Base-by-base conservation (phyloP, 2,113 vertebrate species). In the Aptenodytes forsteri region DNA sequence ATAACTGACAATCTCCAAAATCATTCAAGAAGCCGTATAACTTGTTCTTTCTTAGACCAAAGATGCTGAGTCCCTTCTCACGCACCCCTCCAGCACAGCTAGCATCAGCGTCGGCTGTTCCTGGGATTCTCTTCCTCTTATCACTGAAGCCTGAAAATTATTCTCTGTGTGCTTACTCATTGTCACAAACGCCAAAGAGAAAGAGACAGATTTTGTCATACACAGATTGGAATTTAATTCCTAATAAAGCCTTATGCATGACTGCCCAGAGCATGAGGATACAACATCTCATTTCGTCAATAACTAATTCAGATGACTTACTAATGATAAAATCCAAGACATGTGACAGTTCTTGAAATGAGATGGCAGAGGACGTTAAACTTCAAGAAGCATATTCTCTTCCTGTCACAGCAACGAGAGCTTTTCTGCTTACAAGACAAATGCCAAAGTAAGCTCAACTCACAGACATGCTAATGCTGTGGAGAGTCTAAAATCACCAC, bases 1-100 rank as follows among this genome's bases (percentile, higher is more conserved):
- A 0, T 50, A 86, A 78, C 38, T 32, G 46, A 23, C 20, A 55
- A 44, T 2, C 30, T 23, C 88, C 59, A 11, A 47, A 75, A 59
- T 26, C 8, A 4, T 2, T 46, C 47, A 38, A 6, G 32, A 47
- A 58, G 70, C 30, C 0, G 0, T 4, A 18, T 32, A 83, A 70
- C n/a, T 20, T 29, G 23, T 54, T 59, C 18, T 4, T 59, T 13
- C 65, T 67, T 18, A 84, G 38, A 54, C 17, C 70, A 55, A 32
- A 80, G 59, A 38, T 6, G n/a, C 14, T 6, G 8, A 61, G 56
- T 32, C 40, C 54, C 50, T 85, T 44, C n/a, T 30, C 71, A 32
- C 1, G 6, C 7, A 11, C 3, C 65, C 42, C 42, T 72, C 64
- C 50, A 44, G 49, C 46, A 47, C 2, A 30, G 50, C 56, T 5